phyloP scores from a whole-genome alignment of 2,797 vertebrate species.

The Apodemus agrarius region DNA sequence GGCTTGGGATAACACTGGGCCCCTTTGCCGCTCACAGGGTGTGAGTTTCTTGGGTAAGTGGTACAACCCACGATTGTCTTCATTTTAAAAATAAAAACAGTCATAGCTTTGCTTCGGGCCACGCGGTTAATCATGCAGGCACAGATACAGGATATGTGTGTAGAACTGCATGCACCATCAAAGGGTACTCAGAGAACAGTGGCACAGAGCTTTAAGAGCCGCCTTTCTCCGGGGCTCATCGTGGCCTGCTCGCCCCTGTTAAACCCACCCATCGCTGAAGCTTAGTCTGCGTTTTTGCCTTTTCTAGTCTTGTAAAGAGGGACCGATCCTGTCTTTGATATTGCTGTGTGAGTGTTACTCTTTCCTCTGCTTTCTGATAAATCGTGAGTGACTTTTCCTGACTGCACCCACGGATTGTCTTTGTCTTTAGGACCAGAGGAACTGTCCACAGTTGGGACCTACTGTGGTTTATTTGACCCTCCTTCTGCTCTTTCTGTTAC shows the following conservation, averaged over 20 bases:
- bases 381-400: neutral
- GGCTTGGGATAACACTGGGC: neutral
- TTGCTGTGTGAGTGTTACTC: neutral
- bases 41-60: neutral
- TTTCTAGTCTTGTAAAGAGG: neutral
- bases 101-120: neutral
- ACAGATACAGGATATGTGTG: neutral
- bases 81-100: constrained; percentile 17
- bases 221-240: neutral
- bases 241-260: neutral
- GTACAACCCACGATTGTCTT: neutral
- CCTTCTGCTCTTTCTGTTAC: fast-evolving
- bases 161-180: neutral
- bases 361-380: neutral
- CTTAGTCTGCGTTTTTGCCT: neutral
- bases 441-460: neutral
- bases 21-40: neutral
- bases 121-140: neutral
- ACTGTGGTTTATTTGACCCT: neutral
- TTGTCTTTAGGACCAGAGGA: neutral
- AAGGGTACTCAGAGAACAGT: neutral
- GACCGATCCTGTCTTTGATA: too few species aligned
- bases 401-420: fast-evolving
- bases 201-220: neutral
- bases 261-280: neutral